Base-by-base conservation (phyloP, 2,888 invertebrate genomes). In the Megalurothrips usitatus region DNA sequence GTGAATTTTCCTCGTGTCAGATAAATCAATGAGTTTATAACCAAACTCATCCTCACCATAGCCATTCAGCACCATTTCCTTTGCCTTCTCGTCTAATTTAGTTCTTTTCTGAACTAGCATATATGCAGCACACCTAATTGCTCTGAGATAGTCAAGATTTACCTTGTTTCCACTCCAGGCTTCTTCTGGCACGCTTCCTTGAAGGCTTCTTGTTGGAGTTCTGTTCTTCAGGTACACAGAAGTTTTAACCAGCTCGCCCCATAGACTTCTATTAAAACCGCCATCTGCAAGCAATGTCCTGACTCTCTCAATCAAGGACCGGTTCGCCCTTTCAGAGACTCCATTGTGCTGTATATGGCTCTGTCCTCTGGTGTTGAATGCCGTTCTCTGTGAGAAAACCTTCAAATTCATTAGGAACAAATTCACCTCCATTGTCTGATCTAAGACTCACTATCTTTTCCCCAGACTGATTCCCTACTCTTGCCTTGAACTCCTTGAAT, bases 291-390 rank as follows among this genome's bases (percentile, higher is more conserved):
- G 49, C 14, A 49, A 49, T 9, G 49, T 49, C 14, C 49, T 49
- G 49, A 49, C 49, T 14, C 49, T 49, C 49, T 49, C 49, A 49
- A 49, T 49, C 49, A 49, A 14, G 10, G 49, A 49, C 49, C 49
- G 49, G 14, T 49, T 49, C 10, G 49, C 49, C 14, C 49, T 9
- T 14, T 49, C 49, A 49, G 49, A 49, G 9, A 49, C 49, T 11
- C 49, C 49, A 49, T 49, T 49, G 49, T 49, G 49, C 49, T 49
- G 84, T 84, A 75, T 85, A 85, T 3, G 84, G 82, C 48, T 83
- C 84, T 26, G 85, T 84, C 79, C 68, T 84, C 75, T 86, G 85
- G 81, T 86, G 85, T 0, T 84, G 28, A 23, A 86, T 86, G 6
- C 85, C 86, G 80, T 83, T 81, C 11, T 82, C 78, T 48, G 63